A percentile compares a stretch with the other conserved stretches of the same genome.
Evolutionary conservation across 2,113 vertebrate species (phyloP).

Genomic region (Ciconia boyciana): DNA sequence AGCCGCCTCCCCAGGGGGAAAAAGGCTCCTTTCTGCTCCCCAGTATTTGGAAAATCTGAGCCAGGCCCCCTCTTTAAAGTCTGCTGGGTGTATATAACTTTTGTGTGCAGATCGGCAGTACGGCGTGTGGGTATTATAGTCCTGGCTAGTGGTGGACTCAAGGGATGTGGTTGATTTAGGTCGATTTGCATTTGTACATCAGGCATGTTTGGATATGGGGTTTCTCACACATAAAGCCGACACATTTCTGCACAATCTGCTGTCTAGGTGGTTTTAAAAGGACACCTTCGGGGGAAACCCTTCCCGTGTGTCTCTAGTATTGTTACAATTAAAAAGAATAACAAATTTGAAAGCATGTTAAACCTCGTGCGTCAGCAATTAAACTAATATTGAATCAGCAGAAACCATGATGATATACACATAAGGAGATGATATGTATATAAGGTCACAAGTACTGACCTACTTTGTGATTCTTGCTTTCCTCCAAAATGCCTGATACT

Average conservation of each 20-base stretch:
- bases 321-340: neutral
- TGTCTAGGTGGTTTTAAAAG: neutral
- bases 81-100: accelerated
- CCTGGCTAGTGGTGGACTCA: neutral
- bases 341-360: neutral
- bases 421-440: neutral
- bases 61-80: accelerated
- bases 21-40: neutral
- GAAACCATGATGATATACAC: neutral
- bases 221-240: neutral
- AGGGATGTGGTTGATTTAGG: neutral
- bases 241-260: neutral
- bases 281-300: neutral
- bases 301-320: neutral
- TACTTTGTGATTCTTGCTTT: neutral
- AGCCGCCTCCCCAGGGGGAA: accelerated
- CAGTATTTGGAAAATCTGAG: accelerated
- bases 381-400: neutral
- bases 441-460: neutral
- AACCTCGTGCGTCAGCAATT: accelerated
- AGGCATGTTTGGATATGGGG: accelerated
- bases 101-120: accelerated
- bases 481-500: neutral
- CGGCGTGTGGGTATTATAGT: accelerated
- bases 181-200: neutral